phyloP scores from a whole-genome alignment of 2,797 vertebrate species.

The Sebastes diaconus region DNA sequence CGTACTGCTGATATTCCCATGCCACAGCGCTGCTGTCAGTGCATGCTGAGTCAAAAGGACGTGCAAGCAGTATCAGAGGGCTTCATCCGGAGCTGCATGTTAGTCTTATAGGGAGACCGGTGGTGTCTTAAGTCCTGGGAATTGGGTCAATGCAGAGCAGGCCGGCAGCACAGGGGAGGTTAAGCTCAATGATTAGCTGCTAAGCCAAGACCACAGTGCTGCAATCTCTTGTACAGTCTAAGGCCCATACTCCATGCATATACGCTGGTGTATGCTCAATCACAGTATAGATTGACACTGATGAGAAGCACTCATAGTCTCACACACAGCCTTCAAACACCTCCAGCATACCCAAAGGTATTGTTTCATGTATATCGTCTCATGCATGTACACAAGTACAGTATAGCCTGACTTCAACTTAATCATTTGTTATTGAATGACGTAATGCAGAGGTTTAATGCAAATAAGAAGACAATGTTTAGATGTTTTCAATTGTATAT shows the following conservation, averaged over 20 bases:
- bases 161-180: slow-evolving; percentile 74
- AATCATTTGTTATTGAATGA: neutral
- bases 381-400: neutral
- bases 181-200: slow-evolving; percentile 81
- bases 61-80: slow-evolving; percentile 21
- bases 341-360: neutral
- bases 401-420: neutral
- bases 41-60: slow-evolving; percentile 36
- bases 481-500: neutral
- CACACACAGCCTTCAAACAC: neutral
- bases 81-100: slow-evolving; percentile 35
- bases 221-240: slow-evolving; percentile 64
- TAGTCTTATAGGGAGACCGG: slow-evolving; percentile 55
- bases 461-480: neutral
- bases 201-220: slow-evolving; percentile 77
- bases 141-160: slow-evolving; percentile 80
- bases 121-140: slow-evolving; percentile 78
- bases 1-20: slow-evolving; percentile 7
- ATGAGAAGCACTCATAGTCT: slow-evolving; percentile 1
- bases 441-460: neutral
- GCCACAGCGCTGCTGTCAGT: neutral
- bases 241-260: slow-evolving; percentile 4
- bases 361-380: neutral
- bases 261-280: neutral
- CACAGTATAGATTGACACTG: slow-evolving; percentile 46